These are phyloP conservation scores for Sinopyrophorus schimmeli DNA, from an alignment of 2,888 invertebrate genomes.

Conservation along the genomic window DNA sequence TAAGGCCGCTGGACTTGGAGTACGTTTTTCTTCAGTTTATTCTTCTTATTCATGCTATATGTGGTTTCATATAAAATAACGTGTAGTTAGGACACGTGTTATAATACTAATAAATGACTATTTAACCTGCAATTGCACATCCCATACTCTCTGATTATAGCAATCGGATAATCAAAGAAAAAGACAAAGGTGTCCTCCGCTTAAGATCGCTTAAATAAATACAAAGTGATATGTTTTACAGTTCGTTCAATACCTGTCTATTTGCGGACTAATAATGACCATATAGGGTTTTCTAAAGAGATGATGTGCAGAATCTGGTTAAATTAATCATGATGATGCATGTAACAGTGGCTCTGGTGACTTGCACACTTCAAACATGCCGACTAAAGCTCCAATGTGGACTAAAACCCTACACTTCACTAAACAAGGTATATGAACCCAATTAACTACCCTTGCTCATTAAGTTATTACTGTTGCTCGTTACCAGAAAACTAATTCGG, in stretches of 20 bases:
- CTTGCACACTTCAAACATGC: constrained; percentile 41
- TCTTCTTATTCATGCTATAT: too few relatives aligned
- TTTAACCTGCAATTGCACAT: too few relatives aligned
- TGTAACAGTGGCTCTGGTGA: constrained; percentile 42
- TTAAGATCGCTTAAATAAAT: too few relatives aligned
- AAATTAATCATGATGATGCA: constrained; percentile 51
- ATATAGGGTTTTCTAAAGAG: constrained; percentile 29
- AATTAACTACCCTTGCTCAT: constrained; percentile 39
- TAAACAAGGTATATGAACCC: constrained; percentile 42
- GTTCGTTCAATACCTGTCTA: constrained; percentile 31
- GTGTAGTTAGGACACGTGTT: too few relatives aligned
- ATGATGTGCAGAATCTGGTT: constrained; percentile 40
- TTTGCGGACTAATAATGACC: constrained; percentile 30
- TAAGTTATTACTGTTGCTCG: constrained; percentile 37
- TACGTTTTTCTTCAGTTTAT: too few relatives aligned
- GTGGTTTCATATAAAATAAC: too few relatives aligned
- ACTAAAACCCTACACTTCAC: constrained; percentile 34
- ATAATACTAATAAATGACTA: too few relatives aligned
- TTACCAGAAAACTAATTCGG: constrained; percentile 15
- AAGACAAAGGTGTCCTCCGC: too few relatives aligned
- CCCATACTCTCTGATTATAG: too few relatives aligned
- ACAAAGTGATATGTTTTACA: constrained; percentile 7
- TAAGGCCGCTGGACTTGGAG: too few relatives aligned
- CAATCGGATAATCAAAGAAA: too few relatives aligned
- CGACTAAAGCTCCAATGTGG: constrained; percentile 34